These are phyloP conservation scores for Lindbergichthys nudifrons DNA, from an alignment of 2,797 vertebrate genomes.

Conservation along the genomic window DNA sequence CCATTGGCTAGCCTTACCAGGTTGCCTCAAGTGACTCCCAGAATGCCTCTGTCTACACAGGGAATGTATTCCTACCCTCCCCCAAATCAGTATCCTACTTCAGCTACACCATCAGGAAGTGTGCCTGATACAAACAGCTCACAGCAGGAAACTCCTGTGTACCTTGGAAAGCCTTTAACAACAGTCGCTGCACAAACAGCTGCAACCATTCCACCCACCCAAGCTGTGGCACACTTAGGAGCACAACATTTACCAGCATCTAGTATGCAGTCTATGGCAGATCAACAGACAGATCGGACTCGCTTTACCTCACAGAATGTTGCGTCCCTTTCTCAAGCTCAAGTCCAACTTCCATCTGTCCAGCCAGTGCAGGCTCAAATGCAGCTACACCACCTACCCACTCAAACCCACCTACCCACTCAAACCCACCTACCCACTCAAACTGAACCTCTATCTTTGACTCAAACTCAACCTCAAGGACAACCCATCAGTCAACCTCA, in stretches of 20 bases:
- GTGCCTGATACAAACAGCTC: slow-evolving; percentile 69
- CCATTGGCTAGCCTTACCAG: slow-evolving; percentile 93
- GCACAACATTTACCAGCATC: slow-evolving; percentile 59
- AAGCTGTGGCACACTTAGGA: slow-evolving; percentile 64
- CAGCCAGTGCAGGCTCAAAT: slow-evolving; percentile 71
- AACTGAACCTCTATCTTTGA: slow-evolving; percentile 80
- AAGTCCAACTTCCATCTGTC: slow-evolving; percentile 64
- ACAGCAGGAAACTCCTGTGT: slow-evolving; percentile 90
- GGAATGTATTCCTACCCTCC: slow-evolving; percentile 89
- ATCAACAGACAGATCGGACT: slow-evolving; percentile 69
- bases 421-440: slow-evolving; percentile 80
- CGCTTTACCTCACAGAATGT: slow-evolving; percentile 70
- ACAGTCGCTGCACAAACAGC: slow-evolving; percentile 69
- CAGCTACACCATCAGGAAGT: slow-evolving; percentile 75
- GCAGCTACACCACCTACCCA: slow-evolving; percentile 73
- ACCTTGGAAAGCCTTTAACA: slow-evolving; percentile 90
- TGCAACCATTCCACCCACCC: slow-evolving; percentile 66
- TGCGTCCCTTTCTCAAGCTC: slow-evolving; percentile 66
- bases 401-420: slow-evolving; percentile 77
- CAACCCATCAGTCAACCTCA: slow-evolving; percentile 71
- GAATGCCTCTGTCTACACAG: slow-evolving; percentile 89
- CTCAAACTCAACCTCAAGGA: slow-evolving; percentile 75
- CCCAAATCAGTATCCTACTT: slow-evolving; percentile 83
- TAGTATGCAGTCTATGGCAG: slow-evolving; percentile 63
- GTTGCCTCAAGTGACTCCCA: slow-evolving; percentile 90